Conservation (phyloP, 2,888 invertebrate genomes). For the Synanthedon andrenaeformis region DNA sequence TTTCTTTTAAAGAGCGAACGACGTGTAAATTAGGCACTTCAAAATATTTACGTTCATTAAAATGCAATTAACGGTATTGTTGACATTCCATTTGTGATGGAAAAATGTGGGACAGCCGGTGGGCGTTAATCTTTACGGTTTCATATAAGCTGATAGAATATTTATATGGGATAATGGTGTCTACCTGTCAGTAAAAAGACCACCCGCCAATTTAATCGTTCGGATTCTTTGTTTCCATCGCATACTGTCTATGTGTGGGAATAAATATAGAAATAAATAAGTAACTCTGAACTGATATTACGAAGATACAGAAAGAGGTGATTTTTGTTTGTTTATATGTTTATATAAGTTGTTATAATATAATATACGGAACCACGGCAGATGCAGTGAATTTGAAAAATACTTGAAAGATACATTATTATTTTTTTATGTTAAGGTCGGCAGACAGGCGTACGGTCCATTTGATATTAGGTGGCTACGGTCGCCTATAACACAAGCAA, state of each 20-base stretch:
- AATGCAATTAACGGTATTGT: conserved; percentile 20
- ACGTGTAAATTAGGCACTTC: conserved; percentile 13
- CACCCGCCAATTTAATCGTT: conserved; percentile 1
- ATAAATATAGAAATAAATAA: too few relatives aligned
- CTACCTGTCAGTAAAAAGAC: neutral
- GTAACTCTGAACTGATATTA: too few relatives aligned
- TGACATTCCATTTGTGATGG: conserved; percentile 15
- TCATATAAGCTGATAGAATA: conserved; percentile 2
- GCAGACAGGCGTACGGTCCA: too few relatives aligned
- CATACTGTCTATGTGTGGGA: neutral
- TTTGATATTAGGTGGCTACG: too few relatives aligned
- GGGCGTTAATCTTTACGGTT: conserved; percentile 8
- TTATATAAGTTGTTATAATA: too few relatives aligned
- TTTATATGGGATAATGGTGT: conserved; percentile 2
- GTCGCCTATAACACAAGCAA: too few relatives aligned
- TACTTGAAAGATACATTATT: too few relatives aligned
- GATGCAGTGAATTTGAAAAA: too few relatives aligned
- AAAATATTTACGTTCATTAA: conserved; percentile 13
- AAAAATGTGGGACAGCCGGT: conserved; percentile 2
- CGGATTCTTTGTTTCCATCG: neutral
- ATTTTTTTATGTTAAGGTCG: too few relatives aligned
- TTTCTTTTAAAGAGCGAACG: neutral
- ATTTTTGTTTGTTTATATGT: too few relatives aligned
- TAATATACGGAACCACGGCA: too few relatives aligned
- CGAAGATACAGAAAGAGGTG: too few relatives aligned